Evolutionary conservation across 2,888 invertebrate species (phyloP).

Genomic region (Synanthedon formicaeformis): DNA sequence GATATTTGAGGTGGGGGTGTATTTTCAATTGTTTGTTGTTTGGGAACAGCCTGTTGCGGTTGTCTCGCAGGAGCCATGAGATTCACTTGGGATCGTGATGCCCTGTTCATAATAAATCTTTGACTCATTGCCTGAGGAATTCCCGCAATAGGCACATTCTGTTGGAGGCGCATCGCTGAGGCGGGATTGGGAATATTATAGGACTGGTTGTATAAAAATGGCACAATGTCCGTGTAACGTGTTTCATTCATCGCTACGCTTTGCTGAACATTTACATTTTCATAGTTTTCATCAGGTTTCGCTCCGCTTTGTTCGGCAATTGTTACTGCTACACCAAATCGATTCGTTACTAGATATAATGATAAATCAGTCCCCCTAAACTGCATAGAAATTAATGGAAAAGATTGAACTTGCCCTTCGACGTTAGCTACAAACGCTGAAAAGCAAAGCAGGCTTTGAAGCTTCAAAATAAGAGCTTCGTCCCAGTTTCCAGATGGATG

Average conservation of each 20-base stretch:
- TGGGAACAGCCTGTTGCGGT: conserved; percentile 26
- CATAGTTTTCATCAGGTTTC: conserved; percentile 15
- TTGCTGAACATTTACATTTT: conserved; percentile 14
- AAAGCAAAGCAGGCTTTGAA: conserved; percentile 54
- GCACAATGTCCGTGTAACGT: conserved; percentile 47
- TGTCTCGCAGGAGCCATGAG: conserved; percentile 44
- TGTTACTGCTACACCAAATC: conserved; percentile 55
- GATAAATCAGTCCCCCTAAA: conserved; percentile 62
- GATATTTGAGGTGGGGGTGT: conserved; percentile 14
- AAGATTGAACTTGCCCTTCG: conserved; percentile 42
- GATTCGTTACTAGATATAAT: conserved; percentile 47
- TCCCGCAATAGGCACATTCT: conserved; percentile 48
- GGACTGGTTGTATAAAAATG: conserved; percentile 52
- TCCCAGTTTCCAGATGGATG: conserved; percentile 68
- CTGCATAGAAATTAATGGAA: conserved; percentile 55
- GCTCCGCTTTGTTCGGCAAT: conserved; percentile 47
- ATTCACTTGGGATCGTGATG: conserved; percentile 41
- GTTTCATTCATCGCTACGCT: conserved; percentile 26
- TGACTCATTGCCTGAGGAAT: conserved; percentile 42
- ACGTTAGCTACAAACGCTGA: conserved; percentile 44
- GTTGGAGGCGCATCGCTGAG: conserved; percentile 51
- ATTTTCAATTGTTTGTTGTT: conserved; percentile 9
- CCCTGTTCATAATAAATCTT: conserved; percentile 41
- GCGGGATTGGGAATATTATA: conserved; percentile 53
- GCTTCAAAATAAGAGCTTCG: conserved; percentile 42